These are phyloP conservation scores for Misgurnus mizolepis DNA, from an alignment of 2,113 vertebrate species.

Conservation along the genomic window DNA sequence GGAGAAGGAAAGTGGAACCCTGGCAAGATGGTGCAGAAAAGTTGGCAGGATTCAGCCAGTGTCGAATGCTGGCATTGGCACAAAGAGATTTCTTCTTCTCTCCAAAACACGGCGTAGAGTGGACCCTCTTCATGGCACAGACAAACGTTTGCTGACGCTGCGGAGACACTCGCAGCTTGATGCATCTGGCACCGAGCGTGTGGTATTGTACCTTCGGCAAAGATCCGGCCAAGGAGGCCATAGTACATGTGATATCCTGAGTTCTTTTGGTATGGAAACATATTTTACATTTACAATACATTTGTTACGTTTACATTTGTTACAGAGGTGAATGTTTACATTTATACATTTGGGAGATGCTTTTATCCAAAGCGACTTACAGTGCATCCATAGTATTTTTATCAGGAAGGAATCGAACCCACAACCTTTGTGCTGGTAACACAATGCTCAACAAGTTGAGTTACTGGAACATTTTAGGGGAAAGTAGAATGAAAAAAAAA, in stretches of 20 bases:
- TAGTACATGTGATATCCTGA: constrained; percentile 58
- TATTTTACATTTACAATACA: too few species aligned
- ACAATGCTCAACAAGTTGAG: too few species aligned
- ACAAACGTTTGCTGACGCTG: constrained; percentile 43
- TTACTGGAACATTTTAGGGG: too few species aligned
- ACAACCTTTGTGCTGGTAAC: too few species aligned
- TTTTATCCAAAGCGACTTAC: too few species aligned
- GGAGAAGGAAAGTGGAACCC: constrained; percentile 38
- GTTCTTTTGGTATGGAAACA: constrained; percentile 13
- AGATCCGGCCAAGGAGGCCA: constrained; percentile 43
- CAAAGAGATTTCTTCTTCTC: constrained; percentile 64
- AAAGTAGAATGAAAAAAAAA: too few species aligned
- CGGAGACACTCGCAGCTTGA: constrained; percentile 35
- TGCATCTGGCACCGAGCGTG: constrained; percentile 46
- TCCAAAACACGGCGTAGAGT: constrained; percentile 52
- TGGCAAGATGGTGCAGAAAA: constrained; percentile 50
- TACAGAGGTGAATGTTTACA: too few species aligned
- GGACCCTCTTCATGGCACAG: constrained; percentile 50
- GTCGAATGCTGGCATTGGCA: constrained; percentile 67
- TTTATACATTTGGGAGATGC: too few species aligned
- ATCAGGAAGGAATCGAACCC: too few species aligned
- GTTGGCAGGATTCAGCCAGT: constrained; percentile 61
- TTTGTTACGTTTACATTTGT: too few species aligned
- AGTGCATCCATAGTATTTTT: too few species aligned
- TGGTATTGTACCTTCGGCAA: constrained; percentile 43